Conservation (phyloP, 2,888 invertebrate genomes). For the Trissonchulus sp. region DNA sequence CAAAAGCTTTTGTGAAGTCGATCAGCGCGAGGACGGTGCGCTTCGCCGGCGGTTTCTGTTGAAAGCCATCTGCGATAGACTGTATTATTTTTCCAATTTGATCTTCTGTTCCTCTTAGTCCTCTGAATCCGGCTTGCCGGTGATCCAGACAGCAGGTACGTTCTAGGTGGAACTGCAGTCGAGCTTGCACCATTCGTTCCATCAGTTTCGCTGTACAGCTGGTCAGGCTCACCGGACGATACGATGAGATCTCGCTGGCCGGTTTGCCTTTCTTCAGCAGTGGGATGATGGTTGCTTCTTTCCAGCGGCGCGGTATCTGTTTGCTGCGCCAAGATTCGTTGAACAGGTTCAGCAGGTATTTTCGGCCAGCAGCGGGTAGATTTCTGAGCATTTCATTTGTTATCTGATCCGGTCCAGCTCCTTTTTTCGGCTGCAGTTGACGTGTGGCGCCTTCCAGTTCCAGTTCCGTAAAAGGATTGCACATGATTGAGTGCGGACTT, state of each 20-base stretch:
- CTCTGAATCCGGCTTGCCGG: slow-evolving; percentile 1
- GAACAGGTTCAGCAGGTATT: too few species aligned
- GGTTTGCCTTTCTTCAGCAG: slow-evolving; percentile 11
- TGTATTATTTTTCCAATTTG: not conserved
- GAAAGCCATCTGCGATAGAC: not conserved
- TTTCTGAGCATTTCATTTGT: too few species aligned
- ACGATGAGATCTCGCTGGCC: not conserved
- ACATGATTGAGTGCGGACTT: too few species aligned
- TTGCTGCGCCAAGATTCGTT: too few species aligned
- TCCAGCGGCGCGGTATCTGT: not conserved
- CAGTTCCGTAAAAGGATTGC: too few species aligned
- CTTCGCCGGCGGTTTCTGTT: not conserved
- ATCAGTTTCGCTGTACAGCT: not conserved
- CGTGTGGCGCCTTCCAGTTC: too few species aligned
- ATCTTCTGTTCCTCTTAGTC: not conserved
- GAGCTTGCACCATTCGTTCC: not conserved
- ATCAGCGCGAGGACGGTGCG: not conserved
- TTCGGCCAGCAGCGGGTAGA: too few species aligned
- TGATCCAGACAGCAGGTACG: too few species aligned
- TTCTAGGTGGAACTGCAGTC: too few species aligned
- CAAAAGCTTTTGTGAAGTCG: slow-evolving; percentile 9
- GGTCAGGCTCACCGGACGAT: not conserved
- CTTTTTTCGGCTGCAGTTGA: too few species aligned
- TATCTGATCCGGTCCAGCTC: too few species aligned
- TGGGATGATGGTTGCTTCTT: not conserved